These are phyloP conservation scores for Alethe castanea DNA, from an alignment of 2,113 vertebrate genomes.

Conservation along the genomic window DNA sequence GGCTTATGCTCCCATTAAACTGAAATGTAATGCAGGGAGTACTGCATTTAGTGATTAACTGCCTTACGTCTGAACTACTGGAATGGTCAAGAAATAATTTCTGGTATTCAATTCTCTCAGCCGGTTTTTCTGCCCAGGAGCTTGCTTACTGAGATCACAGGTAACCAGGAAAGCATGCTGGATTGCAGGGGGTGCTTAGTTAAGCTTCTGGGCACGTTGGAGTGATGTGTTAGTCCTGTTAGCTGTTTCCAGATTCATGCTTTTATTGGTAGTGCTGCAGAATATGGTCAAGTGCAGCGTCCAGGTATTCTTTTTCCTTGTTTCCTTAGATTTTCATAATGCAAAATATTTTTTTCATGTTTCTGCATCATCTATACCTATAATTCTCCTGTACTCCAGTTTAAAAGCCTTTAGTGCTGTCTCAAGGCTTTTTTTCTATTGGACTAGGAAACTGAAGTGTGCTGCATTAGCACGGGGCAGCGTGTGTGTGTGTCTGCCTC, in stretches of 20 bases:
- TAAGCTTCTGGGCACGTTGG: background rate
- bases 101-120: background rate
- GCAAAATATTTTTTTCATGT: background rate
- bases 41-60: background rate
- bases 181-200: background rate
- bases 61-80: background rate
- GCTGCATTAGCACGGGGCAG: background rate
- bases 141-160: background rate
- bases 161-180: background rate
- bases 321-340: background rate
- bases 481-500: rapidly evolving
- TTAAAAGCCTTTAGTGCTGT: background rate
- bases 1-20: background rate
- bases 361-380: background rate
- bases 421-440: background rate
- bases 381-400: background rate
- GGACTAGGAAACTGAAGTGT: background rate
- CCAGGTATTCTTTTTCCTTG: background rate
- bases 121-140: background rate
- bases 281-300: background rate
- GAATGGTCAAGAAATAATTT: background rate
- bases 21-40: background rate
- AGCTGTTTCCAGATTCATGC: background rate
- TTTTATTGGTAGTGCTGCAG: background rate
- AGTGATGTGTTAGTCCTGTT: background rate